Conservation (phyloP, 2,113 vertebrate genomes). For the Lontra canadensis region DNA sequence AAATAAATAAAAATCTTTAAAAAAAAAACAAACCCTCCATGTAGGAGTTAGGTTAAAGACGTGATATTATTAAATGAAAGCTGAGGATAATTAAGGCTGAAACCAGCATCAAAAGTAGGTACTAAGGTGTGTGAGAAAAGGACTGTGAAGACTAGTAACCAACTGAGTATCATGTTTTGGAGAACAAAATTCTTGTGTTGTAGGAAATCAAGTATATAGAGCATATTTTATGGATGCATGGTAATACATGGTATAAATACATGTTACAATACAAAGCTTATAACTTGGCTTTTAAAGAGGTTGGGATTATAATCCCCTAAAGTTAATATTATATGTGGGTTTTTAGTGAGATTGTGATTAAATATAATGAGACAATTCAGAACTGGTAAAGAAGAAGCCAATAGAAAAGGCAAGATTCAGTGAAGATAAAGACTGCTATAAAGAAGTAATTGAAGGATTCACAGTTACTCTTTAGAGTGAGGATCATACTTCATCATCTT, state of each 20-base stretch:
- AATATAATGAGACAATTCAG: not conserved
- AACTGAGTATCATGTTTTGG: not conserved
- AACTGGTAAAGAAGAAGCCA: not conserved
- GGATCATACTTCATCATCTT: not conserved
- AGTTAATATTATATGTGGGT: not conserved
- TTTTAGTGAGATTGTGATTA: not conserved
- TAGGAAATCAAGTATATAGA: not conserved
- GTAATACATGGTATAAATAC: not conserved
- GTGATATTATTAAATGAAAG: not conserved
- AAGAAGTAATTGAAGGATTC: not conserved
- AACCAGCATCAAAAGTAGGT: not conserved
- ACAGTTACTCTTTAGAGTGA: slow-evolving; percentile 2
- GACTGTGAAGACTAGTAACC: not conserved
- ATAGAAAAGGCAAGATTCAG: not conserved
- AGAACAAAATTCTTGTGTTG: not conserved
- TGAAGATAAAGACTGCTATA: not conserved
- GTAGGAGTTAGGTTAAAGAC: not conserved
- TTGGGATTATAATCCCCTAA: not conserved
- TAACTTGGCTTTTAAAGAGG: not conserved
- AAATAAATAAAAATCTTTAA: too few species aligned
- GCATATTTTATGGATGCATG: not conserved
- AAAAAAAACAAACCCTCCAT: not conserved
- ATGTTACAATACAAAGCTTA: not conserved
- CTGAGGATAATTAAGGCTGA: not conserved
- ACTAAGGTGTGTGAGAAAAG: not conserved